Evolutionary conservation across 2,113 vertebrate species (phyloP).

Genomic region (Romanogobio albipinnatus): DNA sequence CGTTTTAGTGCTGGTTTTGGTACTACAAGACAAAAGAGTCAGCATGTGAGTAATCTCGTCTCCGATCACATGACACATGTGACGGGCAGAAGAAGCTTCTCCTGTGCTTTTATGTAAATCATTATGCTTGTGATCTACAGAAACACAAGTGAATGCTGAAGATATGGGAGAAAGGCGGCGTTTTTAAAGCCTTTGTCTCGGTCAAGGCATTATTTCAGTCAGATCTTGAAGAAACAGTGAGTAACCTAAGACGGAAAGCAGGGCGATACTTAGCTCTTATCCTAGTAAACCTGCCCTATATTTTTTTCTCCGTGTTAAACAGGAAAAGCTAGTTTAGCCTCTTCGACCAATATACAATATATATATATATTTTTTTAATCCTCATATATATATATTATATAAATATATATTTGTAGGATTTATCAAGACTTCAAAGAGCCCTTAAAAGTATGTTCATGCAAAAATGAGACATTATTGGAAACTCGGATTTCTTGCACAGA

Average conservation of each 20-base stretch:
- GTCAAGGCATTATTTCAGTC: not conserved
- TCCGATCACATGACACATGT: not conserved
- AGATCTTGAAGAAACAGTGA: conserved; percentile 6
- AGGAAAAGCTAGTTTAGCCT: not conserved
- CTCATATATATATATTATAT: too few relatives aligned
- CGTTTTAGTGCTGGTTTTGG: conserved; percentile 49
- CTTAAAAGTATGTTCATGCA: not conserved
- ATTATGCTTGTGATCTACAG: too few relatives aligned
- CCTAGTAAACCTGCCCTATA: not conserved
- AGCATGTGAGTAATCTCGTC: not conserved
- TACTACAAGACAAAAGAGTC: conserved; percentile 38
- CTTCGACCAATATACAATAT: not conserved
- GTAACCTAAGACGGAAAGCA: conserved; percentile 1
- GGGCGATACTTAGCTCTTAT: not conserved
- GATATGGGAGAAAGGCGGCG: not conserved
- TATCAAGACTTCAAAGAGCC: not conserved
- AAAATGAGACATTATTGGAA: not conserved
- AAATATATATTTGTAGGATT: too few relatives aligned
- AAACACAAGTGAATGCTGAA: not conserved
- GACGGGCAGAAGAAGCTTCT: not conserved
- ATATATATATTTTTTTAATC: too few relatives aligned
- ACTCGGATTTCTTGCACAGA: not conserved
- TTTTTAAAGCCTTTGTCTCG: not conserved
- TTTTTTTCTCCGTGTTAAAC: not conserved
- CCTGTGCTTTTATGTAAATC: too few relatives aligned